These are phyloP conservation scores for Drosophila pseudotalamancana DNA, from an alignment of 2,888 invertebrate genomes.

Conservation along the genomic window DNA sequence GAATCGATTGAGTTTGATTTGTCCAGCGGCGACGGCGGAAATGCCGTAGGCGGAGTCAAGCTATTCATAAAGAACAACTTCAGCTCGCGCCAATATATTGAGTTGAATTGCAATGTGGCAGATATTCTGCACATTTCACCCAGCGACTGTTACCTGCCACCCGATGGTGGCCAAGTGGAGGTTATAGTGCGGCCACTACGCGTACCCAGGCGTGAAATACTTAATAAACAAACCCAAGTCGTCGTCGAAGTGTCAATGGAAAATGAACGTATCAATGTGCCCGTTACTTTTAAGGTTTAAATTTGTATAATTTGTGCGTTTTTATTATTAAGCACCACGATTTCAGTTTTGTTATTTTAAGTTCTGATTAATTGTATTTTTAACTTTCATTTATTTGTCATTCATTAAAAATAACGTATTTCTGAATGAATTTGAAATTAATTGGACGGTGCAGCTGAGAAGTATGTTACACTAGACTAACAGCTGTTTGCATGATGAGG, in stretches of 20 bases:
- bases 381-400: constrained; percentile 1
- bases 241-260: constrained; percentile 79
- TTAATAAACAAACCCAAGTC: constrained; percentile 48
- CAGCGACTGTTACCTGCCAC: constrained; percentile 69
- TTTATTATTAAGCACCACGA: background rate
- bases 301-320: constrained; percentile 3
- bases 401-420: constrained; percentile 3
- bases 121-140: constrained; percentile 77
- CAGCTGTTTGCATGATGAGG: background rate
- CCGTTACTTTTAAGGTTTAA: constrained; percentile 70
- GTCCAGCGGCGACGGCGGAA: background rate
- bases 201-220: constrained; percentile 30
- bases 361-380: constrained; percentile 10
- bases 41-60: constrained; percentile 20
- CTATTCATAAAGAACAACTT: constrained; percentile 70
- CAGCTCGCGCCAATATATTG: constrained; percentile 77
- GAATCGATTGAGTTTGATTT: constrained; percentile 61
- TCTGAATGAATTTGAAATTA: background rate
- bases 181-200: constrained; percentile 56
- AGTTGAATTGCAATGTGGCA: constrained; percentile 72
- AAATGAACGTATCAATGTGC: constrained; percentile 81
- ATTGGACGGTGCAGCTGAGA: background rate
- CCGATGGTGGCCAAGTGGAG: constrained; percentile 73
- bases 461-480: background rate
- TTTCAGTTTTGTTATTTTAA: constrained; percentile 13